Percentiles rank a stretch among this genome's conserved stretches.
phyloP scores from a whole-genome alignment of 2,888 invertebrate species.

The Leptinotarsa tumamoca region DNA sequence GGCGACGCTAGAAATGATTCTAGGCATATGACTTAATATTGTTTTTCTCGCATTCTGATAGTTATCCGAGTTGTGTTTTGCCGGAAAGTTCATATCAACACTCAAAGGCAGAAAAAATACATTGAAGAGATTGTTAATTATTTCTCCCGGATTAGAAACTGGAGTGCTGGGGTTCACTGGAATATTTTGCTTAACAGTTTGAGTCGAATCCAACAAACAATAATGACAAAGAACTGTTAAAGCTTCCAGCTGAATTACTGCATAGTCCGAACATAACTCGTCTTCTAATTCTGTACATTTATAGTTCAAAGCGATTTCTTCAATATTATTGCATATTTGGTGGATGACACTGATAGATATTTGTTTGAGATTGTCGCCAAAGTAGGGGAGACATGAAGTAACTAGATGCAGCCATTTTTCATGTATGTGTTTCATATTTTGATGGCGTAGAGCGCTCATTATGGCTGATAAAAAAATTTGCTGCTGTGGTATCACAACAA shows the following conservation, averaged over 20 bases:
- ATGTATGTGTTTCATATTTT: conserved; percentile 79
- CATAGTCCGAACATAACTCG: conserved; percentile 80
- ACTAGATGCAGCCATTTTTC: conserved; percentile 87
- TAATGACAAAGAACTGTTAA: conserved; percentile 84
- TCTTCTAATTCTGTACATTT: conserved; percentile 65
- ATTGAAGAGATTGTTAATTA: conserved; percentile 84
- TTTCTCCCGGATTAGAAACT: conserved; percentile 75
- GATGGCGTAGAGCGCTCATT: conserved; percentile 79
- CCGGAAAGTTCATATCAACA: conserved; percentile 59
- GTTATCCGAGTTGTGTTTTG: conserved; percentile 64
- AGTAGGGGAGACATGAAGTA: conserved; percentile 83
- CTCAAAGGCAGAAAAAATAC: conserved; percentile 79
- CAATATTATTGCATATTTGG: conserved; percentile 83
- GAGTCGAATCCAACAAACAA: conserved; percentile 77
- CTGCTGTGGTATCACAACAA: conserved; percentile 80
- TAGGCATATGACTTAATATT: conserved; percentile 82
- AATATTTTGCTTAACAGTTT: conserved; percentile 62
- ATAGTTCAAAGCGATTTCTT: conserved; percentile 67
- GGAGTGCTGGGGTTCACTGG: conserved; percentile 66
- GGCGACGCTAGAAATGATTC: conserved; percentile 84
- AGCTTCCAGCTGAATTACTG: conserved; percentile 81
- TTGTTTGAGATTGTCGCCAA: conserved; percentile 80
- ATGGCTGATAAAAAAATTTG: conserved; percentile 86
- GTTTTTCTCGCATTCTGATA: conserved; percentile 75
- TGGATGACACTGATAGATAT: conserved; percentile 83